Evolutionary conservation across 2,797 vertebrate genomes (phyloP).

Genomic region (Tragelaphus eurycerus): DNA sequence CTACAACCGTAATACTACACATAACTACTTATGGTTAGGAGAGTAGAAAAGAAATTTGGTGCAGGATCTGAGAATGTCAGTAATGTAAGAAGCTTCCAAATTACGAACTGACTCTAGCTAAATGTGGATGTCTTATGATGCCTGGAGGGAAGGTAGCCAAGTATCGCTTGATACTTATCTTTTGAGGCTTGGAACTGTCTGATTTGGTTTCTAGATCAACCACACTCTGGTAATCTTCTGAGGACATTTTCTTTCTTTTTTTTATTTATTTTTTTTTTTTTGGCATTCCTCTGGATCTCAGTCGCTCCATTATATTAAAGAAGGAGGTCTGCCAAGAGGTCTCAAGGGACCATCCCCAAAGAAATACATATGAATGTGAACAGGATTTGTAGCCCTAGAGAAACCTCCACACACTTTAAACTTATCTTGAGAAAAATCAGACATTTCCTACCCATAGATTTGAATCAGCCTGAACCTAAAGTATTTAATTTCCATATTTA

Average conservation of each 20-base stretch:
- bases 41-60: background rate
- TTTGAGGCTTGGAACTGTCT: constrained; percentile 48
- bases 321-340: constrained; percentile 57
- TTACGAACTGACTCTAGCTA: constrained; percentile 17
- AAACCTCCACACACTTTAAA: constrained; percentile 65
- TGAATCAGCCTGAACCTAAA: constrained; percentile 76
- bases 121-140: constrained; percentile 20
- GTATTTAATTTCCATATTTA: constrained; percentile 72
- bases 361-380: constrained; percentile 15
- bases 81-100: constrained; percentile 59
- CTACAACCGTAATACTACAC: background rate
- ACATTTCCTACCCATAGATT: constrained; percentile 70
- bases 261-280: background rate
- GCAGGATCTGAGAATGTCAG: constrained; percentile 42
- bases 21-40: constrained; percentile 21
- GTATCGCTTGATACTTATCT: constrained; percentile 22
- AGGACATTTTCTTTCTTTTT: background rate
- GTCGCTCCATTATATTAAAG: constrained; percentile 30
- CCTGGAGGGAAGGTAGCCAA: constrained; percentile 30
- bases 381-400: constrained; percentile 30
- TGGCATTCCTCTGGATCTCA: constrained; percentile 6
- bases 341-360: constrained; percentile 32
- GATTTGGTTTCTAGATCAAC: constrained; percentile 32
- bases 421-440: constrained; percentile 71
- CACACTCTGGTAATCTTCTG: constrained; percentile 53